These are phyloP conservation scores for Epinotia nisella DNA, from an alignment of 2,888 invertebrate species.

Conservation along the genomic window DNA sequence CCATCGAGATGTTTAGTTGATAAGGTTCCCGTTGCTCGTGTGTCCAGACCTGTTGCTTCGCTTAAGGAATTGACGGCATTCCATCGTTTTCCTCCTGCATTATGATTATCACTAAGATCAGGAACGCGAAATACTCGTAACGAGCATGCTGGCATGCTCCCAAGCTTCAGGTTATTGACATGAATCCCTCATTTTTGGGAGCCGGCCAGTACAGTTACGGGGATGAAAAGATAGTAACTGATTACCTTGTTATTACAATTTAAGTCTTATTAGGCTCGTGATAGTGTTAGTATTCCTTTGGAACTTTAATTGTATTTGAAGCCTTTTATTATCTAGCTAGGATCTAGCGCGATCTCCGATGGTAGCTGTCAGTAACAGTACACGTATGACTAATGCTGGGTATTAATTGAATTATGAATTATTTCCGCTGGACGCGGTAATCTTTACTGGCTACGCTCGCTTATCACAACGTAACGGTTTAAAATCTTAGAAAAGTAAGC, in stretches of 20 bases:
- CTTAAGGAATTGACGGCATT: constrained; percentile 10
- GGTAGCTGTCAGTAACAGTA: constrained; percentile 15
- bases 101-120: constrained; percentile 44
- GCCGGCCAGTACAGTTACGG: constrained; percentile 43
- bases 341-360: constrained; percentile 21
- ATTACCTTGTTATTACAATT: neutral
- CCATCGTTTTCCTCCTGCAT: neutral
- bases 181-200: constrained; percentile 50
- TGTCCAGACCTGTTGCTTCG: constrained; percentile 3
- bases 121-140: constrained; percentile 53
- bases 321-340: neutral
- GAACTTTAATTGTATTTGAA: neutral
- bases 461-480: constrained; percentile 3
- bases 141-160: constrained; percentile 52
- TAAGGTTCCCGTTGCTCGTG: neutral
- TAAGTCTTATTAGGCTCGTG: constrained; percentile 3
- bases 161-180: constrained; percentile 55
- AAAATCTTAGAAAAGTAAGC: neutral
- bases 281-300: neutral
- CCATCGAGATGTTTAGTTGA: neutral
- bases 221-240: constrained; percentile 2
- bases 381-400: constrained; percentile 27
- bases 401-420: constrained; percentile 35
- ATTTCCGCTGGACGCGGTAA: constrained; percentile 3
- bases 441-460: constrained; percentile 4